Percentiles rank a stretch among this genome's conserved stretches.
Conservation (phyloP, 2,888 invertebrate genomes). For the Cepaea hortensis region DNA sequence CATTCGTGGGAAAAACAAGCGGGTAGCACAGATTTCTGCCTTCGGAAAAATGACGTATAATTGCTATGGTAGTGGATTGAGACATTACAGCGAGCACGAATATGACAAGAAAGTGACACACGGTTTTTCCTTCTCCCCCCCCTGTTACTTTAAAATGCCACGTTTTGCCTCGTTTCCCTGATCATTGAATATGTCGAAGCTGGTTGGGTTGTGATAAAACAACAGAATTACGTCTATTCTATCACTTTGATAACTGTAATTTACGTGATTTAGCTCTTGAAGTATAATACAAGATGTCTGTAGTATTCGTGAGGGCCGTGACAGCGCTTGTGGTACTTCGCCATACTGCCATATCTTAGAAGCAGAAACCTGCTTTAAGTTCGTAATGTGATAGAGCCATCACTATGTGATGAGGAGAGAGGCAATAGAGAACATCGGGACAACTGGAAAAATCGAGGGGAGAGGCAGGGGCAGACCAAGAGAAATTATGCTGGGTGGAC, state of each 20-base stretch:
- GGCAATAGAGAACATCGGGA: too few relatives aligned
- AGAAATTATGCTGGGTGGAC: too few relatives aligned
- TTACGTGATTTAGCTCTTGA: not conserved
- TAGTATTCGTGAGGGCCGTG: too few relatives aligned
- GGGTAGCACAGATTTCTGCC: constrained; percentile 41
- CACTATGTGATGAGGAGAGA: too few relatives aligned
- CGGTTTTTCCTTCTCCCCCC: not conserved
- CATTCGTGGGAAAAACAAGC: constrained; percentile 48
- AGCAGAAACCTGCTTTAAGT: too few relatives aligned
- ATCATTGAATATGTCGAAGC: too few relatives aligned
- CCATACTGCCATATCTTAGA: too few relatives aligned
- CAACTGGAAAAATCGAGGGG: too few relatives aligned
- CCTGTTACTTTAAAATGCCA: too few relatives aligned
- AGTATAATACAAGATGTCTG: not conserved
- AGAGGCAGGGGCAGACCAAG: too few relatives aligned
- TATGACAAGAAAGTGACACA: constrained; percentile 12
- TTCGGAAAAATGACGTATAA: constrained; percentile 45
- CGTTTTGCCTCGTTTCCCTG: not conserved
- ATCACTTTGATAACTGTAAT: constrained; percentile 18
- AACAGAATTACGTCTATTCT: not conserved
- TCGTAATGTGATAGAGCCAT: too few relatives aligned
- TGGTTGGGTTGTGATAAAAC: not conserved
- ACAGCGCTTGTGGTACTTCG: too few relatives aligned
- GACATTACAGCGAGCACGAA: constrained; percentile 21
- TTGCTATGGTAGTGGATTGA: constrained; percentile 35